Conservation (phyloP, 92 coral and sea anemone species). For the Pocillopora grandis region DNA sequence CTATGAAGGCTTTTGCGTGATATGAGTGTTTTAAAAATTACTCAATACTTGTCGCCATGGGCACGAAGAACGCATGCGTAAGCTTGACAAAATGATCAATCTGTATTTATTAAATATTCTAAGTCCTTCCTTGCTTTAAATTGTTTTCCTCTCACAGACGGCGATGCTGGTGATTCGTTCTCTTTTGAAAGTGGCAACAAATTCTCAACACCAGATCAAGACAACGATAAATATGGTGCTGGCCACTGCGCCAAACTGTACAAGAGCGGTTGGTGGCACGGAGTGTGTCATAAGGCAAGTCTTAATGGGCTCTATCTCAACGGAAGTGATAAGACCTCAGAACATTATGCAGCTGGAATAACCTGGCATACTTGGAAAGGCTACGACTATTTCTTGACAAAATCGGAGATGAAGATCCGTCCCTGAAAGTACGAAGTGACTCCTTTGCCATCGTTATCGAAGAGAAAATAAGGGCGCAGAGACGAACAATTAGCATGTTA, state of each 20-base stretch:
- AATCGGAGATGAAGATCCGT: constrained; percentile 71
- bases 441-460: background rate
- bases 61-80: too few species aligned
- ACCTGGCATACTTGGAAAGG: constrained; percentile 82
- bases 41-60: too few species aligned
- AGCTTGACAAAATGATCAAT: too few species aligned
- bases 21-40: too few species aligned
- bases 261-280: constrained; percentile 84
- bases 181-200: constrained; percentile 49
- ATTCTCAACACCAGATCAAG: constrained; percentile 75
- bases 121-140: too few species aligned
- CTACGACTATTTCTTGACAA: constrained; percentile 55
- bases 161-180: constrained; percentile 68
- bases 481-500: too few species aligned
- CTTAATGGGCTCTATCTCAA: constrained; percentile 69
- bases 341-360: constrained; percentile 58
- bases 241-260: constrained; percentile 51
- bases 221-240: constrained; percentile 52
- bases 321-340: constrained; percentile 49
- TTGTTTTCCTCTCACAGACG: constrained; percentile 1
- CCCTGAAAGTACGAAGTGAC: background rate
- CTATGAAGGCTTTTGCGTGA: too few species aligned
- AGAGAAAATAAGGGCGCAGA: too few species aligned
- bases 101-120: background rate
- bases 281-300: constrained; percentile 58